Percentiles rank a stretch among this genome's conserved stretches.
phyloP scores from a whole-genome alignment of 2,797 vertebrate genomes.

The Eleutherodactylus coqui region DNA sequence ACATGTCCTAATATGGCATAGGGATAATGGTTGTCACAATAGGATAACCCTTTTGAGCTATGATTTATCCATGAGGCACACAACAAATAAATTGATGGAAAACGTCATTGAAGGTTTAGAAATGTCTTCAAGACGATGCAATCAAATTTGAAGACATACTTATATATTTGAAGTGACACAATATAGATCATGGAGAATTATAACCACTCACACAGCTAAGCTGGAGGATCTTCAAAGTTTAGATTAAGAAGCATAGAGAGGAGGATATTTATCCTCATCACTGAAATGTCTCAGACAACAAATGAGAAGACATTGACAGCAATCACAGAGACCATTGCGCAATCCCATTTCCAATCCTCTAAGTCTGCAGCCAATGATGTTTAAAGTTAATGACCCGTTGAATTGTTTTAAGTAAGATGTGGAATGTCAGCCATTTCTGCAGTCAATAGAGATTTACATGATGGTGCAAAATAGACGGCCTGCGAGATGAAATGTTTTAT shows the following conservation, averaged over 20 bases:
- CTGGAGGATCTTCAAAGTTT: not conserved
- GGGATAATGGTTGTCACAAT: too few relatives aligned
- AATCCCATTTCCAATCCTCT: slow-evolving; percentile 25
- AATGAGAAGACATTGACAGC: slow-evolving; percentile 18
- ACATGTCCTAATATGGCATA: too few relatives aligned
- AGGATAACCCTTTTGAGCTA: too few relatives aligned
- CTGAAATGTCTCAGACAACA: not conserved
- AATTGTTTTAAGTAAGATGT: slow-evolving; percentile 53
- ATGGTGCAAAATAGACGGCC: not conserved
- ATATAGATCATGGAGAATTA: slow-evolving; percentile 14
- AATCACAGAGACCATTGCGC: slow-evolving; percentile 8
- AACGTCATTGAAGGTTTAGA: not conserved
- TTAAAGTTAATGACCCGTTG: slow-evolving; percentile 47
- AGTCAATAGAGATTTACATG: slow-evolving; percentile 49
- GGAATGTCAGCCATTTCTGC: slow-evolving; percentile 31
- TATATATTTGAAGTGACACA: not conserved
- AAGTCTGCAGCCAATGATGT: slow-evolving; percentile 28
- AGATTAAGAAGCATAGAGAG: not conserved
- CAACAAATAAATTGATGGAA: not conserved
- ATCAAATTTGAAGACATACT: not conserved
- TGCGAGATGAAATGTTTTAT: slow-evolving; percentile 47
- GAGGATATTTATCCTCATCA: slow-evolving; percentile 5
- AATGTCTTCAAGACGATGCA: not conserved
- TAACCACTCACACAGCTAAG: not conserved
- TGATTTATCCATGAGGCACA: too few relatives aligned